Evolutionary conservation across 2,797 vertebrate genomes (phyloP).

Genomic region (Xiphophorus birchmanni): DNA sequence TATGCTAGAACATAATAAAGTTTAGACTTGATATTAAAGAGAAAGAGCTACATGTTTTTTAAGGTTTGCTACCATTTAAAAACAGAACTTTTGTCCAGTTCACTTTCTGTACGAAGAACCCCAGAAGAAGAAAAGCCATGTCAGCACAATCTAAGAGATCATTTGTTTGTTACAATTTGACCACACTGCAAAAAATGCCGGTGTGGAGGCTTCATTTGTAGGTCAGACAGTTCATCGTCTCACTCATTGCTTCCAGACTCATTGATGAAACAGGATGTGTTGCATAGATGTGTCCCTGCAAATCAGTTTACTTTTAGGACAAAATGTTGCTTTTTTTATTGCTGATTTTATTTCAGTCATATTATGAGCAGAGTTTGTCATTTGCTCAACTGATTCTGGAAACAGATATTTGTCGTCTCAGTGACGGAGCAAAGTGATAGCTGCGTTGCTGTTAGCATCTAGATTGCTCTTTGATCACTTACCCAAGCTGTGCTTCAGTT

Average conservation of each 20-base stretch:
- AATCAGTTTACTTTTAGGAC: neutral
- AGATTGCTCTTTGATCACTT: neutral
- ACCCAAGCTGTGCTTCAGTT: neutral
- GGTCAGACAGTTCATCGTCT: neutral
- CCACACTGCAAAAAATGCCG: neutral
- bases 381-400: neutral
- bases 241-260: neutral
- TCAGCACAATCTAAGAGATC: no score
- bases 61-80: no score
- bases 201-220: neutral
- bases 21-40: no score
- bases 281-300: no score
- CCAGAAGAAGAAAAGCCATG: no score
- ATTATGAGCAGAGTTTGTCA: neutral
- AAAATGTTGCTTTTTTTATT: neutral
- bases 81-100: no score
- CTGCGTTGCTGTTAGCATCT: neutral
- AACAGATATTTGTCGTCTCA: neutral
- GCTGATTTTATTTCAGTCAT: neutral
- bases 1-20: neutral
- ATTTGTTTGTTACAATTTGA: neutral
- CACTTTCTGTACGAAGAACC: no score
- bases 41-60: no score
- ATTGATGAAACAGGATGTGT: neutral
- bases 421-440: neutral